These are phyloP conservation scores for Trinorchestia longiramus DNA, from an alignment of 1,140 invertebrate genomes.

Conservation along the genomic window DNA sequence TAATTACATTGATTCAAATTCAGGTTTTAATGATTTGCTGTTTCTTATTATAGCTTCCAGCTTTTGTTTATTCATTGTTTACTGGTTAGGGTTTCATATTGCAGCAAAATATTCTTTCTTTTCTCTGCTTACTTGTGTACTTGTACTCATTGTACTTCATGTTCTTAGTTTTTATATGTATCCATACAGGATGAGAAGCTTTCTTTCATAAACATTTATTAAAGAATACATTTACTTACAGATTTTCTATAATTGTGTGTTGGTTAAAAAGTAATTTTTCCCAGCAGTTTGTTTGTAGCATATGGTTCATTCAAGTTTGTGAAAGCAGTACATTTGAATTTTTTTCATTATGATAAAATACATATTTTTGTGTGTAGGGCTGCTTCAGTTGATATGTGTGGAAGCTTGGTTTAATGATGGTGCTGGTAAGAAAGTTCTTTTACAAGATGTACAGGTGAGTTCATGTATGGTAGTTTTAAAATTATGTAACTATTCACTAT, in stretches of 20 bases:
- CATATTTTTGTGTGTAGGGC: not conserved
- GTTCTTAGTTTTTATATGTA: not conserved
- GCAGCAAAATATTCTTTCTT: not conserved
- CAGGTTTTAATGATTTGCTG: too few relatives aligned
- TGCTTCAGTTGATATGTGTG: not conserved
- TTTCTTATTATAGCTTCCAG: not conserved
- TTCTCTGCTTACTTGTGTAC: not conserved
- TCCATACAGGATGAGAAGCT: not conserved
- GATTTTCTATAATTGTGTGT: not conserved
- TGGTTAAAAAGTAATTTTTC: not conserved
- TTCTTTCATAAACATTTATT: not conserved
- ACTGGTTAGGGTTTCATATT: not conserved
- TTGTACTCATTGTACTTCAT: not conserved
- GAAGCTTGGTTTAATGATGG: not conserved
- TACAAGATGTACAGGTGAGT: not conserved
- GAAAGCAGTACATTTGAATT: not conserved
- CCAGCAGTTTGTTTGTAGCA: not conserved
- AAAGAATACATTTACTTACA: not conserved
- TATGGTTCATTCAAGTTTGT: not conserved
- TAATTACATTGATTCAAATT: too few relatives aligned
- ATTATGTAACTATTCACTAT: not conserved
- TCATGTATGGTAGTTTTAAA: not conserved
- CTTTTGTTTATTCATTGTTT: not conserved
- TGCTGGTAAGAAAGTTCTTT: not conserved
- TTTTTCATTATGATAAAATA: not conserved